phyloP scores from a whole-genome alignment of 2,797 vertebrate genomes.

The Streptopelia turtur region DNA sequence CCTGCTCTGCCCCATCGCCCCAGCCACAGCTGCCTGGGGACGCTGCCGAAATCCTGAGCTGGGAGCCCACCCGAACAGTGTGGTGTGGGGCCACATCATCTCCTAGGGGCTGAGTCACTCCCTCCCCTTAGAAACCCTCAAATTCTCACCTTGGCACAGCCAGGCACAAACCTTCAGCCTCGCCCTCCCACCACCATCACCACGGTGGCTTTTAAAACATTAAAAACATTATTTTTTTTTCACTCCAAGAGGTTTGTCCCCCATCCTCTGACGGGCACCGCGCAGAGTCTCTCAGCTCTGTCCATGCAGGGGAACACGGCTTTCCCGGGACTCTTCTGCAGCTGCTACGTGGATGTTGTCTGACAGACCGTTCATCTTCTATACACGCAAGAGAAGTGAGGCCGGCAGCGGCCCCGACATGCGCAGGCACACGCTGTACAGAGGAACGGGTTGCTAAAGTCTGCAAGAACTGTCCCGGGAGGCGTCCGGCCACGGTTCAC shows the following conservation, averaged over 20 bases:
- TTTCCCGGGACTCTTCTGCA: not conserved
- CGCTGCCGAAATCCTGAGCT: not conserved
- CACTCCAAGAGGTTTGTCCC: not conserved
- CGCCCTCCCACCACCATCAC: not conserved
- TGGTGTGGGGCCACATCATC: rapidly evolving
- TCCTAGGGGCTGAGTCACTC: rapidly evolving
- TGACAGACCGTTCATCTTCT: slow-evolving; percentile 62
- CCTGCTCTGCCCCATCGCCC: not conserved
- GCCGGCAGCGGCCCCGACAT: not conserved
- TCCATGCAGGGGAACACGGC: not conserved
- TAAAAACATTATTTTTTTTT: not conserved
- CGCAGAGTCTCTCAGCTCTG: slow-evolving; percentile 42
- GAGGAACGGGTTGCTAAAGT: not conserved
- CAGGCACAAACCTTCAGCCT: not conserved
- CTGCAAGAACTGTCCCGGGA: not conserved
- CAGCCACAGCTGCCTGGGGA: rapidly evolving
- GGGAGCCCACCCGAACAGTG: rapidly evolving
- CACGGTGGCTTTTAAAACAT: not conserved
- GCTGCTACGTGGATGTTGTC: not conserved
- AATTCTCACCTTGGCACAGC: not conserved
- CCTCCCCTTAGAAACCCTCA: not conserved
- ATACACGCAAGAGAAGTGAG: slow-evolving; percentile 45
- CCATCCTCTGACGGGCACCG: not conserved
- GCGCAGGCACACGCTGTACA: not conserved
- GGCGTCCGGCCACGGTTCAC: not conserved